Base-by-base conservation (phyloP, 2,113 vertebrate genomes). In the Lophius piscatorius region DNA sequence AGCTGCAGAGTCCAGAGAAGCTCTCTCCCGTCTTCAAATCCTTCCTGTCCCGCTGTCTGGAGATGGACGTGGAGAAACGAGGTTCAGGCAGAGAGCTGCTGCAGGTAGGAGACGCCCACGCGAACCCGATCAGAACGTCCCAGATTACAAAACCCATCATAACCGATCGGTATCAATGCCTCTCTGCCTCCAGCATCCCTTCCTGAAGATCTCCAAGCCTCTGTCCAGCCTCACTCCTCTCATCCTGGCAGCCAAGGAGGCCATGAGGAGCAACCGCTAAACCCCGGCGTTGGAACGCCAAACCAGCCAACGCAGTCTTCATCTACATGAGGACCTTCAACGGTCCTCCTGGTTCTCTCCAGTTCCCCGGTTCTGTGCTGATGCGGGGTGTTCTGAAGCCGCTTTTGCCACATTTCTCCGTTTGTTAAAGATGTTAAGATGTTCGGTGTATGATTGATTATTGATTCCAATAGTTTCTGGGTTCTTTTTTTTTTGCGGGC, bases 61-160 rank as follows among this genome's bases (percentile, higher is more conserved):
- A 92, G 78, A 92, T 92, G 91, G 91, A 92, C 1, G 91, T 92
- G 70, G 91, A 92, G 68, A 91, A 92, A 70, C 78, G 91, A 80
- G 90, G 91, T 16, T 85, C 88, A 1, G 86, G 89, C 50, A 80
- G 76, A 71, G 90, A 92, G 52, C 84, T 92, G 28, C 75, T 92
- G 62, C 88, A 92, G 87, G 91, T 92, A 78, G 14, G 36, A 26
- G 1, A 17, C 1, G 7, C 23, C n/a, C 6, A 35, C n/a, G 20
- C 3, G 7, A n/a, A 23, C 2, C 14, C 14, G 14, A 26, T 10
- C 21, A 6, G 22, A n/a, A 26, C 5, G 24, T 4, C 14, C 14
- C 14, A 13, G 12, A 35, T 14, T 35, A 11, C 3, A 11, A 14
- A 11, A 12, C 3, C 10, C 14, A 14, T 35, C 12, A 13, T 4